phyloP scores from a whole-genome alignment of 2,797 vertebrate genomes.

The Staurois parvus region DNA sequence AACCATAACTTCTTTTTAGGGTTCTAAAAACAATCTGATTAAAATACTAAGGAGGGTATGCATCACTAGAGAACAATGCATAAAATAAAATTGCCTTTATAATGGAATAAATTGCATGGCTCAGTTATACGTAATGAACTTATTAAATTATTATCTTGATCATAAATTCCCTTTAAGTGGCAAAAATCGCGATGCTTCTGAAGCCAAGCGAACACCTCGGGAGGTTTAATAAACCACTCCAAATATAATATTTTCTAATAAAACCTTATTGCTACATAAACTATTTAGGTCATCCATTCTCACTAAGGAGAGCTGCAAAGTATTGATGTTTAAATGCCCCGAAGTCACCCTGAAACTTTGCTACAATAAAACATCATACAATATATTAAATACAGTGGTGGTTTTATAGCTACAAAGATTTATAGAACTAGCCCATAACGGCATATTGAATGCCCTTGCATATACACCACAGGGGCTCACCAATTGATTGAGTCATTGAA shows the following conservation, averaged over 20 bases:
- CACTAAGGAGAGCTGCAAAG: neutral
- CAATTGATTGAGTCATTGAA: too few species aligned
- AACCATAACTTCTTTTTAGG: neutral
- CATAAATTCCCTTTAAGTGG: neutral
- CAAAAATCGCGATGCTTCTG: too few species aligned
- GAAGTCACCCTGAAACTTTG: neutral
- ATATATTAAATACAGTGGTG: neutral
- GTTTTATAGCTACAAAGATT: neutral
- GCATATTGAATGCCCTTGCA: too few species aligned
- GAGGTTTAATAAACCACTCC: neutral
- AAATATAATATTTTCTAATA: conserved; percentile 2
- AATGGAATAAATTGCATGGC: neutral
- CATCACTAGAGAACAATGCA: neutral
- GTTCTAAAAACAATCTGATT: too few species aligned
- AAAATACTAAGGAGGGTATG: neutral
- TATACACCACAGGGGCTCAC: too few species aligned
- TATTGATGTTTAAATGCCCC: neutral
- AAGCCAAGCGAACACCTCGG: neutral
- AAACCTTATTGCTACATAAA: neutral
- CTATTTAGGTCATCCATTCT: neutral
- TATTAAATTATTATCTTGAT: conserved; percentile 1
- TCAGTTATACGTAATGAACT: neutral
- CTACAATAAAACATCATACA: neutral
- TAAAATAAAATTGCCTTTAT: neutral
- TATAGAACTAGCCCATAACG: too few species aligned